These are phyloP conservation scores for Polypedilum vanderplanki DNA, from an alignment of 1,140 invertebrate genomes.

Conservation along the genomic window DNA sequence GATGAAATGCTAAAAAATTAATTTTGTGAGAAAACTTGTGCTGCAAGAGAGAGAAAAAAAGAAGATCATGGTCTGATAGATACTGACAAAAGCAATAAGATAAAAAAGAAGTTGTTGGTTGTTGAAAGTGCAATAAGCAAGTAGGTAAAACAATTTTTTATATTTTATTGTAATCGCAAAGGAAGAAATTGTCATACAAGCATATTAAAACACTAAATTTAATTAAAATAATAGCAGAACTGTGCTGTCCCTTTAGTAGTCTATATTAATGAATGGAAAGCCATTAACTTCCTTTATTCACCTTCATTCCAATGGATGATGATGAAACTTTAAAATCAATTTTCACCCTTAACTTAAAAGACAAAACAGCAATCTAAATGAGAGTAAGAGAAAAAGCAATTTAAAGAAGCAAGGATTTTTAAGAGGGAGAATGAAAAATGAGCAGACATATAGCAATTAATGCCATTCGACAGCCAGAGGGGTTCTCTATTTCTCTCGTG, in stretches of 20 bases:
- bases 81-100: neutral
- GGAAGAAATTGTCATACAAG: neutral
- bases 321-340: neutral
- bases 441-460: conserved; percentile 24
- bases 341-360: neutral
- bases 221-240: too few species aligned
- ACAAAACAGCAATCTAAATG: neutral
- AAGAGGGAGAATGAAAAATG: conserved; percentile 24
- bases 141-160: neutral
- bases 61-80: neutral
- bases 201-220: too few species aligned
- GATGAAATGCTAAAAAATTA: too few species aligned
- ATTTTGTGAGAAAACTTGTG: neutral
- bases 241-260: too few species aligned
- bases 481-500: neutral
- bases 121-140: too few species aligned
- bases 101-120: neutral
- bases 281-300: too few species aligned
- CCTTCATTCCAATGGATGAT: too few species aligned
- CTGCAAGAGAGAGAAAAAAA: neutral
- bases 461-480: conserved; percentile 16
- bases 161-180: neutral
- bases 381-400: neutral
- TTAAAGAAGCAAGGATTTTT: neutral
- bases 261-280: too few species aligned